Evolutionary conservation across 2,888 invertebrate species (phyloP), one percentile per base, ranked within the genome.

Genomic region (Leptura quadrifasciata): DNA sequence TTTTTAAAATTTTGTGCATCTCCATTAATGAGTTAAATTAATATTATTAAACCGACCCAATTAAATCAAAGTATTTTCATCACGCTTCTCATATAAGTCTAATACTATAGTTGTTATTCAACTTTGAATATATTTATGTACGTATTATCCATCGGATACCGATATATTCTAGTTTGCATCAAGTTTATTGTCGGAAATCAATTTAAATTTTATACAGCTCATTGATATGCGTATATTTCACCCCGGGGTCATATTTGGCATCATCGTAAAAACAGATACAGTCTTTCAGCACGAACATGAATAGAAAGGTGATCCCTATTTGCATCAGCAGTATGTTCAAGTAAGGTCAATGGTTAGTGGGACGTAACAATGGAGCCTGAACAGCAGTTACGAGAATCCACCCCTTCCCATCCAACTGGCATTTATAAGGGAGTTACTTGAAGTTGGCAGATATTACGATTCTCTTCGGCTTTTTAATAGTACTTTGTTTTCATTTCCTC

Each of bases 261-360:
- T 35, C 61, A 24, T 68, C 65, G 61, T 75, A 77, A 75, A 77
- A 77, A 64, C 64, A 72, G 75, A 75, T 76, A 61, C 54, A 64
- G 52, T 64, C 68, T 72, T 61, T 58, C 70, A 73, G 27, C 67
- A 67, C 52, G 55, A 74, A 74, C 60, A 68, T 68, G 73, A 77
- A 77, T 75, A 72, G 64, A 77, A 75, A 79, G 72, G 75, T 78
- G 73, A 74, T 75, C 76, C 61, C 61, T 77, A 83, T 83, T 82
- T 81, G 80, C 81, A 82, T 82, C 73, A 70, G 74, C 63, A 77
- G 77, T 79, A 77, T 74, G 80, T 80, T 79, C 78, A 64, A 65
- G 69, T 69, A 75, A 80, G 80, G 81, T 80, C 80, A 82, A 82
- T 79, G 80, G 80, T 77, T 73, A 73, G 80, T 75, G 68, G 80